phyloP scores from a whole-genome alignment of 2,888 invertebrate genomes.

The Pyrgus malvae region DNA sequence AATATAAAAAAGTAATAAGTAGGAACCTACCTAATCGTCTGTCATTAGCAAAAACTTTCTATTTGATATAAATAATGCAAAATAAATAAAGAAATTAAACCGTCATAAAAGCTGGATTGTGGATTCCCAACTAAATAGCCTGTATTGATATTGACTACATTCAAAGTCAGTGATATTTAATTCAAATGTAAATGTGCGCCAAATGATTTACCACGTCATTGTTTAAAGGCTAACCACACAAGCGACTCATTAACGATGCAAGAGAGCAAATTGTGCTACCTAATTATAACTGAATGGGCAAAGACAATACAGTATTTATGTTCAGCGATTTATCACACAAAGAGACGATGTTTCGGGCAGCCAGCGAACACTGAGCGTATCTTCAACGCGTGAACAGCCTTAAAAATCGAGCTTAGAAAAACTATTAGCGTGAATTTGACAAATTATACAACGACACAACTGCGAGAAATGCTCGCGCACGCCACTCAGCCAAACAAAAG shows the following conservation, averaged over 20 bases:
- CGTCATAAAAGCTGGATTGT: too few species aligned
- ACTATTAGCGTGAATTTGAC: conserved; percentile 62
- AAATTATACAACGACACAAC: conserved; percentile 54
- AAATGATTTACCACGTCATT: conserved; percentile 73
- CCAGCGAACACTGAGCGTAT: conserved; percentile 49
- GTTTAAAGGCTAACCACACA: conserved; percentile 55
- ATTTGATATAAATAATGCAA: too few species aligned
- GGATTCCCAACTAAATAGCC: too few species aligned
- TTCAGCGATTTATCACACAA: conserved; percentile 78
- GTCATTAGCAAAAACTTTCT: too few species aligned
- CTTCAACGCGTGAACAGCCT: conserved; percentile 55
- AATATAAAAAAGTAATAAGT: too few species aligned
- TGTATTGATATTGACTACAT: too few species aligned
- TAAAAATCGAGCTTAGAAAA: conserved; percentile 71
- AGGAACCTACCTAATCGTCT: too few species aligned
- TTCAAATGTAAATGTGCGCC: conserved; percentile 43
- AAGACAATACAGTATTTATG: conserved; percentile 80
- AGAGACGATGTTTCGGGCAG: conserved; percentile 69
- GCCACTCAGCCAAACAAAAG: conserved; percentile 62
- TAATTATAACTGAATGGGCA: conserved; percentile 73
- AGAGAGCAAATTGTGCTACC: conserved; percentile 79
- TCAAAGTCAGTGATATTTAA: too few species aligned
- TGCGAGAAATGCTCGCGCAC: conserved; percentile 60
- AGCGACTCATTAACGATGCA: conserved; percentile 74
- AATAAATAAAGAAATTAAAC: too few species aligned